phyloP scores from a whole-genome alignment of 2,888 invertebrate species.

The Hirtodrosophila cameraria region DNA sequence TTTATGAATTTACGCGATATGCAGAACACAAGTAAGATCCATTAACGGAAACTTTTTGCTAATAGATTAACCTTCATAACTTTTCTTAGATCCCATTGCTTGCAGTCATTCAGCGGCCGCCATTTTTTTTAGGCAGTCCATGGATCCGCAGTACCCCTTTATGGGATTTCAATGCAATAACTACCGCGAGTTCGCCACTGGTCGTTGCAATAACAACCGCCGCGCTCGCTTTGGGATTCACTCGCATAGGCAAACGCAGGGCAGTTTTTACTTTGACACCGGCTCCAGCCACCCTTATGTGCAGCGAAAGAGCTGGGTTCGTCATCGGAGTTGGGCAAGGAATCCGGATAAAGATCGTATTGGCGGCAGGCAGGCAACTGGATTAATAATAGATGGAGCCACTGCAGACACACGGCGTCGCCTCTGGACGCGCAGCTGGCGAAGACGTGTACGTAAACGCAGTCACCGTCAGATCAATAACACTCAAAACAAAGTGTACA shows the following conservation, averaged over 20 bases:
- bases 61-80: background rate
- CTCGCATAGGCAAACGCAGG: slow-evolving; percentile 68
- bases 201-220: slow-evolving; percentile 71
- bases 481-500: no score
- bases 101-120: slow-evolving; percentile 83
- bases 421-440: slow-evolving; percentile 35
- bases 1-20: slow-evolving; percentile 73
- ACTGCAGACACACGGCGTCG: slow-evolving; percentile 16
- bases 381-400: slow-evolving; percentile 6
- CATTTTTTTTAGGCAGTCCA: slow-evolving; percentile 82
- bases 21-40: slow-evolving; percentile 77
- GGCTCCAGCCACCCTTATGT: slow-evolving; percentile 71
- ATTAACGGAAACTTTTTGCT: no score
- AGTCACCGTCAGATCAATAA: slow-evolving; percentile 6
- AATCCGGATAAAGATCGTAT: background rate
- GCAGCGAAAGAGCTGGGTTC: slow-evolving; percentile 24
- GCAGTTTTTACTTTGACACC: slow-evolving; percentile 80
- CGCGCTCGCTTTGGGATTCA: slow-evolving; percentile 82
- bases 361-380: slow-evolving; percentile 4
- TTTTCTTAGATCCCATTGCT: slow-evolving; percentile 77
- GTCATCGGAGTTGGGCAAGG: slow-evolving; percentile 2
- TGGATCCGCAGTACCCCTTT: slow-evolving; percentile 81
- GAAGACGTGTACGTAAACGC: slow-evolving; percentile 10
- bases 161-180: slow-evolving; percentile 80
- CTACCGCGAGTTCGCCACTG: slow-evolving; percentile 68